These are phyloP conservation scores for Gastracanthus pulcherrimus DNA, from an alignment of 2,888 invertebrate species.

Conservation along the genomic window DNA sequence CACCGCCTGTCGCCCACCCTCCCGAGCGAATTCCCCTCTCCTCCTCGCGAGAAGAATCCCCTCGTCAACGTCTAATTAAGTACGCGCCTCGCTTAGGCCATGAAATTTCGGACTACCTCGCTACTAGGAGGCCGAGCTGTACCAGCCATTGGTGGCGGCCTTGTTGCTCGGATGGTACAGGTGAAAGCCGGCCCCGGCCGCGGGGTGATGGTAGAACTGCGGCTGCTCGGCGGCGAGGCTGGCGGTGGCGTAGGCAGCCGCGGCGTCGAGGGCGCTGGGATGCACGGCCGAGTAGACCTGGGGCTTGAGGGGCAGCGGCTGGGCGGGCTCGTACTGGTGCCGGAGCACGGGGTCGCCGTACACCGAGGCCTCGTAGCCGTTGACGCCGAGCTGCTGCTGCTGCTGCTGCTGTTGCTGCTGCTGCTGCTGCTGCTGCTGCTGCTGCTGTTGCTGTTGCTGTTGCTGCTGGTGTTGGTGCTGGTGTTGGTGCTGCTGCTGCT, in stretches of 20 bases:
- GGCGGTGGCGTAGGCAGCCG: conserved; percentile 81
- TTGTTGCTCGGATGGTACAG: conserved; percentile 90
- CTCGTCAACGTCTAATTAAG: conserved; percentile 69
- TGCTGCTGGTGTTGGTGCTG: conserved; percentile 81
- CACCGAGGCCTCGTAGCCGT: conserved; percentile 83
- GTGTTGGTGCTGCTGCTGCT: conserved; percentile 81
- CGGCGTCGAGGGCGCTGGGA: conserved; percentile 79
- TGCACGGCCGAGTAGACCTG: conserved; percentile 88
- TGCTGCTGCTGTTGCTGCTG: conserved; percentile 82
- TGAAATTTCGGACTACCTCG: conserved; percentile 57
- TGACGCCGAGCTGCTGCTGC: conserved; percentile 79
- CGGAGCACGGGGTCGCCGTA: conserved; percentile 77
- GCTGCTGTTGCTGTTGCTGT: no score
- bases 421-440: conserved; percentile 79
- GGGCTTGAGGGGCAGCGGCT: conserved; percentile 90
- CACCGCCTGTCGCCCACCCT: no score
- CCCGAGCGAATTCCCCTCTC: neutral
- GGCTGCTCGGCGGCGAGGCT: conserved; percentile 86
- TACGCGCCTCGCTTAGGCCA: conserved; percentile 68
- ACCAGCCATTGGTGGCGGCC: conserved; percentile 87
- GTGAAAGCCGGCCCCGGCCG: conserved; percentile 88
- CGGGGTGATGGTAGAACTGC: conserved; percentile 90
- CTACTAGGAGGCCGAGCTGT: conserved; percentile 87
- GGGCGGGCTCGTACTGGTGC: conserved; percentile 80
- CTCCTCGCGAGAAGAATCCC: neutral